Evolutionary conservation across 2,888 invertebrate genomes (phyloP).

Genomic region (Leptinotarsa tumamoca): DNA sequence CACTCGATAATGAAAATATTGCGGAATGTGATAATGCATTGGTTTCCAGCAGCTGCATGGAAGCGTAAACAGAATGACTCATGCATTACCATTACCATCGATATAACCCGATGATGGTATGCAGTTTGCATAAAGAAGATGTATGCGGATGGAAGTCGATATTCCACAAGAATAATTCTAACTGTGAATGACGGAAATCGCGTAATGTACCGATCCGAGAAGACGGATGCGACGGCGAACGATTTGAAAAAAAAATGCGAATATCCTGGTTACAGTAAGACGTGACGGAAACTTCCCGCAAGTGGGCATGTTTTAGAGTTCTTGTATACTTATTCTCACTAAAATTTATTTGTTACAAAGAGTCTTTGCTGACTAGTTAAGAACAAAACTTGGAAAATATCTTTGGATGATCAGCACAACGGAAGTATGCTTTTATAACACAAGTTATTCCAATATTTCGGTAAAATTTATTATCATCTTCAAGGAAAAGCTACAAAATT

Average conservation of each 20-base stretch:
- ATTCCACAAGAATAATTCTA: neutral
- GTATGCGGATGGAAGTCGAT: neutral
- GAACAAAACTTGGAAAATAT: no score
- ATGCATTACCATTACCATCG: constrained; percentile 2
- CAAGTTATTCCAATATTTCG: no score
- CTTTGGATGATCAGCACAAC: no score
- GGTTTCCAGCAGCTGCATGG: constrained; percentile 6
- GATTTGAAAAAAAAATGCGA: neutral
- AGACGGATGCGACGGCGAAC: neutral
- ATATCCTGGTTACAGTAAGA: neutral
- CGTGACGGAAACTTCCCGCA: neutral
- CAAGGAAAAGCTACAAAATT: no score
- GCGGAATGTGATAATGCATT: neutral
- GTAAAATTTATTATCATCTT: no score
- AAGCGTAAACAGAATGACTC: constrained; percentile 7
- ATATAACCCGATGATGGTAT: constrained; percentile 5
- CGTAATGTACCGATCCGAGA: neutral
- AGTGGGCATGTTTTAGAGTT: neutral
- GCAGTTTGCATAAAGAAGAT: neutral
- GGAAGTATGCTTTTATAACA: no score
- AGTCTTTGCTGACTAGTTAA: no score
- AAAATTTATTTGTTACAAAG: no score
- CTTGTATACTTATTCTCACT: no score
- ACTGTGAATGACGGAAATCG: constrained; percentile 9
- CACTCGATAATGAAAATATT: neutral